phyloP scores from a whole-genome alignment of 2,113 vertebrate genomes.

The Marmota flaviventris region DNA sequence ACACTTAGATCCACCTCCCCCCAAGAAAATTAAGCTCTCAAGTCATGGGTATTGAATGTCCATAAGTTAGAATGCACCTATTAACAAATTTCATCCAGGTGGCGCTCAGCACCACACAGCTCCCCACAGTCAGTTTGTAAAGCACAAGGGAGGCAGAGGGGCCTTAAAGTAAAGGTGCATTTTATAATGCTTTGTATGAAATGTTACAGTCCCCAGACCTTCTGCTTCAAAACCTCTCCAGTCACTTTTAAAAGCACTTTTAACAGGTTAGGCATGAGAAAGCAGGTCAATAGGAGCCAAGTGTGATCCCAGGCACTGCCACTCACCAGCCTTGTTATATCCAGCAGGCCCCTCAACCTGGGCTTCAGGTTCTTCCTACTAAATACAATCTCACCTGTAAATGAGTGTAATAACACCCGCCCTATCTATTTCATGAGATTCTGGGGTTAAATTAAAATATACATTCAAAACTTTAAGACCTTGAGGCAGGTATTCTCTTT shows the following conservation, averaged over 20 bases:
- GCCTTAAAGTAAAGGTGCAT: background rate
- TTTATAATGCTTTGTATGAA: background rate
- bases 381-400: background rate
- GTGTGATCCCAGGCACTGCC: background rate
- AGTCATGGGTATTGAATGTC: background rate
- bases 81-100: background rate
- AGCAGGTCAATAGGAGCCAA: background rate
- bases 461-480: constrained; percentile 11
- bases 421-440: background rate
- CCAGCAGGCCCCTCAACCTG: background rate
- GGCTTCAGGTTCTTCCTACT: background rate
- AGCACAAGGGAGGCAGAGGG: too few relatives aligned
- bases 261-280: background rate
- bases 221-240: background rate
- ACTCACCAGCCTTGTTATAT: background rate
- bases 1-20: background rate
- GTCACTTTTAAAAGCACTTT: background rate
- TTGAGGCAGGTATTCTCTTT: background rate
- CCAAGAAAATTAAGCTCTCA: constrained; percentile 34
- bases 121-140: background rate
- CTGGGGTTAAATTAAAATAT: background rate
- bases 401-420: background rate
- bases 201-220: background rate
- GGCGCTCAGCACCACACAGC: background rate
- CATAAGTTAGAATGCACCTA: background rate